Conservation (phyloP, 2,797 vertebrate genomes). For the Echiichthys vipera region DNA sequence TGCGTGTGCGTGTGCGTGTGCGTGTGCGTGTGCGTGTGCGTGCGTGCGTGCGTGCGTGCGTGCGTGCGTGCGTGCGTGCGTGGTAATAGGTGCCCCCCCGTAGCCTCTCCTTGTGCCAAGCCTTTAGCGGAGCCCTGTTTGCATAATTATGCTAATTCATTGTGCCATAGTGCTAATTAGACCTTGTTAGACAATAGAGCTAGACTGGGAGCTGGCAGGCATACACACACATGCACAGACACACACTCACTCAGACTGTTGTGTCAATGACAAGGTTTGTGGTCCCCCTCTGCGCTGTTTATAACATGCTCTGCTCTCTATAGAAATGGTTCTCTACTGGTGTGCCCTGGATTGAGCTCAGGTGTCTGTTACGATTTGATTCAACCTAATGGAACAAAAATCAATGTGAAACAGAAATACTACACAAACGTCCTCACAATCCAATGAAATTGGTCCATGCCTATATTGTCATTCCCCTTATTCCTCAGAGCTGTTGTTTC, state of each 20-base stretch:
- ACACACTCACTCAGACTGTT: constrained; percentile 72
- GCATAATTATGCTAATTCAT: constrained; percentile 89
- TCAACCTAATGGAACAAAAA: constrained; percentile 63
- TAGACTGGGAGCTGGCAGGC: constrained; percentile 76
- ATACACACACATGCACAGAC: constrained; percentile 61
- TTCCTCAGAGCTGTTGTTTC: constrained; percentile 23
- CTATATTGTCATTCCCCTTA: constrained; percentile 1
- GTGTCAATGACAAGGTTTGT: constrained; percentile 83
- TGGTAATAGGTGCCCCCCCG: constrained; percentile 79
- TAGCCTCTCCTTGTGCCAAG: constrained; percentile 78
- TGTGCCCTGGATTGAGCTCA: constrained; percentile 68
- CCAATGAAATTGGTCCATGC: background rate
- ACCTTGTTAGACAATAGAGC: constrained; percentile 84
- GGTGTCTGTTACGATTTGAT: constrained; percentile 70
- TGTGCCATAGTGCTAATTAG: constrained; percentile 85
- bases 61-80: constrained; percentile 36
- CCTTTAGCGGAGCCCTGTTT: constrained; percentile 81
- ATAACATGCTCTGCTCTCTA: constrained; percentile 71
- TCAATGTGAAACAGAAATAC: constrained; percentile 53
- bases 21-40: background rate
- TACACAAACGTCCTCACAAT: constrained; percentile 31
- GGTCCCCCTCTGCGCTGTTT: constrained; percentile 78
- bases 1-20: constrained; percentile 52
- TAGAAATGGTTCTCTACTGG: constrained; percentile 68
- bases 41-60: too few relatives aligned